These are phyloP conservation scores for Hesperia comma DNA, from an alignment of 2,888 invertebrate species.

Conservation along the genomic window DNA sequence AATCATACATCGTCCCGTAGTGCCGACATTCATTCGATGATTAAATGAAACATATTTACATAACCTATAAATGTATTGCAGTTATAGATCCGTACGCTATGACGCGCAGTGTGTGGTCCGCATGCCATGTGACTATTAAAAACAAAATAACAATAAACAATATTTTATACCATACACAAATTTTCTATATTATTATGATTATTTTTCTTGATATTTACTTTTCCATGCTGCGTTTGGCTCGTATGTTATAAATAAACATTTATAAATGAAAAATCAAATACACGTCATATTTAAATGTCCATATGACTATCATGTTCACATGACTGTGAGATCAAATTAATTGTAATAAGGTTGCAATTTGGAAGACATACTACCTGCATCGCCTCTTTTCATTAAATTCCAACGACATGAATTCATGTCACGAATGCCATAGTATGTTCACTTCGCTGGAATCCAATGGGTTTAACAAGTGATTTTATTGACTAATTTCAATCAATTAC, in stretches of 20 bases:
- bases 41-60: too few species aligned
- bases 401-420: too few species aligned
- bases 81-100: neutral
- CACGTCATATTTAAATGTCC: too few species aligned
- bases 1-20: too few species aligned
- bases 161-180: too few species aligned
- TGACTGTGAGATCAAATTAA: slow-evolving; percentile 61
- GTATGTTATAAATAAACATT: slow-evolving; percentile 33
- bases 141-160: neutral
- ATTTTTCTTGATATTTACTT: too few species aligned
- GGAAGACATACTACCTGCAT: slow-evolving; percentile 56
- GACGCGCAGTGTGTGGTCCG: neutral
- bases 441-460: too few species aligned
- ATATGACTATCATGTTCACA: too few species aligned
- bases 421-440: too few species aligned
- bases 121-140: neutral
- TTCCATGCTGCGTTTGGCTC: too few species aligned
- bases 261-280: neutral
- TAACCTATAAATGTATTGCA: neutral
- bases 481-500: neutral
- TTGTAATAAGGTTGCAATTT: slow-evolving; percentile 61
- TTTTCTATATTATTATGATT: too few species aligned
- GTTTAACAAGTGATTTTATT: neutral
- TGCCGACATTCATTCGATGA: too few species aligned
- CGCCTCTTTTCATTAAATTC: slow-evolving; percentile 7